These are phyloP conservation scores for Trichoplax adhaerens DNA, from an alignment of 37 sponge, comb jelly and placozoan genomes.

Conservation along the genomic window DNA sequence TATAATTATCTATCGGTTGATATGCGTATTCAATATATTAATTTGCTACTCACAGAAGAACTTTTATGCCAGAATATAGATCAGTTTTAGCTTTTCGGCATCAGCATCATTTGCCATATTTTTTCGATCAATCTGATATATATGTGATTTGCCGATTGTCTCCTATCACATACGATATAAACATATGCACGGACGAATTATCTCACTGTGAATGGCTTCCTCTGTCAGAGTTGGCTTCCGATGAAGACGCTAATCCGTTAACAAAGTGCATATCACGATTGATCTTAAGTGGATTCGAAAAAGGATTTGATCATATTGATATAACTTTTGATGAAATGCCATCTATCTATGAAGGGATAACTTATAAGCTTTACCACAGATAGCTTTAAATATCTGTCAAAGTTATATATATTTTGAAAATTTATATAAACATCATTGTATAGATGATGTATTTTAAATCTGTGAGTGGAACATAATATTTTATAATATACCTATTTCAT, in stretches of 20 bases:
- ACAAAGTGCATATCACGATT: slow-evolving; percentile 7
- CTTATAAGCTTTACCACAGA: too few species aligned
- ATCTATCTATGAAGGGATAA: too few species aligned
- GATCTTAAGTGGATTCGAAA: slow-evolving; percentile 5
- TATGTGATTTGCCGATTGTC: slow-evolving; percentile 57
- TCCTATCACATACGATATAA: slow-evolving; percentile 37
- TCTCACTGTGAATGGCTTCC: slow-evolving; percentile 50
- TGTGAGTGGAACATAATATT: too few species aligned
- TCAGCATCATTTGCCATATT: slow-evolving; percentile 36
- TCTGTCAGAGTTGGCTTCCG: slow-evolving; percentile 22
- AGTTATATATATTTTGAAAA: too few species aligned
- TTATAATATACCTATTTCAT: too few species aligned
- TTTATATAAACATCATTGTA: too few species aligned
- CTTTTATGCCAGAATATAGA: slow-evolving; percentile 21
- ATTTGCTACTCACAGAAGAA: too few species aligned
- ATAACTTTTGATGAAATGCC: neutral
- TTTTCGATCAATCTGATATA: slow-evolving; percentile 44
- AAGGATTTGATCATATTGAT: neutral
- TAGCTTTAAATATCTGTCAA: too few species aligned
- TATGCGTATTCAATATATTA: too few species aligned
- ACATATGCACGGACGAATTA: slow-evolving; percentile 43
- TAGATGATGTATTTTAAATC: too few species aligned
- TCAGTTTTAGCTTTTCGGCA: slow-evolving; percentile 60
- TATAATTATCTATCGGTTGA: too few species aligned
- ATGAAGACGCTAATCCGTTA: slow-evolving; percentile 25